Evolutionary conservation across 1,140 invertebrate species (phyloP), one percentile per base, ranked within the genome.

Genomic region (Nautilus pompilius): DNA sequence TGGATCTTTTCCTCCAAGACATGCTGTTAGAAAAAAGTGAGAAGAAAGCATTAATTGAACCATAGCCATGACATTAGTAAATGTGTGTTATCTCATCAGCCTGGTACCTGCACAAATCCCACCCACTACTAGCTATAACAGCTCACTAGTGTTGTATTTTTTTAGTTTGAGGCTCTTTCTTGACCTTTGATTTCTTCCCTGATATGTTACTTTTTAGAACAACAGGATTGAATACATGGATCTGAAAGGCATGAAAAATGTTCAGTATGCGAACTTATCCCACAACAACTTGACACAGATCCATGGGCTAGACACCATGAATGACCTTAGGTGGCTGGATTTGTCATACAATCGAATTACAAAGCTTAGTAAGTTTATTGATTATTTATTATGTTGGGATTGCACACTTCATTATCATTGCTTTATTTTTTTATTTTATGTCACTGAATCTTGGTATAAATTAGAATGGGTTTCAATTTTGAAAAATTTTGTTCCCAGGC

Each of bases 181-280:
- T 49, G n/a, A 5, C 33, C 32, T 5, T 24, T 30, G 5, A 17
- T n/a, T n/a, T n/a, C n/a, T n/a, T n/a, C n/a, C n/a, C n/a, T n/a
- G n/a, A n/a, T n/a, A n/a, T n/a, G n/a, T n/a, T n/a, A n/a, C n/a
- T 45, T 67, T 70, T 28, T 67, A 80, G 79, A 56, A 73, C 26
- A 80, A 80, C 59, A 66, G 64, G 15, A 70, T 80, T 49, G 77
- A 80, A 58, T 74, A 70, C 59, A 58, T 80, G 5, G 72, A 80
- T 56, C 55, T 81, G 51, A 76, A 72, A 54, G 73, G 73, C 22
- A 57, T 76, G 41, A 68, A 66, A 1, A 73, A 65, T 34, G 62
- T 81, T 32, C 66, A 73, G 24, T 70, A 72, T 48, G 41, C 79
- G 10, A 69, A 77, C 62, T 51, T 80, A n/a, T 73, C 74, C 26